Percentiles rank a stretch among this genome's conserved stretches.
Evolutionary conservation across 2,797 vertebrate genomes (phyloP).

Genomic region (Aplochiton taeniatus): DNA sequence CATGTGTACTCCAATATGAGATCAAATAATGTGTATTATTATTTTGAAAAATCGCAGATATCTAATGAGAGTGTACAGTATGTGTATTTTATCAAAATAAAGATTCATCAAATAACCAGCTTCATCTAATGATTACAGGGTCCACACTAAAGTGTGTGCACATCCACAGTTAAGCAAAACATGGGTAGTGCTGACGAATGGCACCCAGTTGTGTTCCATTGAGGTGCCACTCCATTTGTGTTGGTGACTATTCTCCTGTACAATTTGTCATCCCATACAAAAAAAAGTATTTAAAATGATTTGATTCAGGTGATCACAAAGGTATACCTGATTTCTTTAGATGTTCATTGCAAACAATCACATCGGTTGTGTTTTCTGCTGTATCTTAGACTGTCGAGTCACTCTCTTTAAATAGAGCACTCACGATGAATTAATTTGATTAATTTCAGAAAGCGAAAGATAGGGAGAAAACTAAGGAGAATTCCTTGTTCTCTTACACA

Average conservation of each 20-base stretch:
- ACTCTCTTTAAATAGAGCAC: constrained; percentile 28
- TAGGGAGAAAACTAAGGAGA: too few relatives aligned
- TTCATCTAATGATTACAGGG: too few relatives aligned
- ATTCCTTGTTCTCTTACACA: neutral
- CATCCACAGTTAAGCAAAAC: constrained; percentile 27
- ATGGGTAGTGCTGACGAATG: constrained; percentile 13
- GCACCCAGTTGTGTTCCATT: constrained; percentile 22
- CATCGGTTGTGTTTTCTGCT: constrained; percentile 11
- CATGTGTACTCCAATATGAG: too few relatives aligned
- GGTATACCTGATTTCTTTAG: constrained; percentile 14
- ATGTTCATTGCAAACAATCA: neutral
- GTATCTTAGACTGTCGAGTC: constrained; percentile 28
- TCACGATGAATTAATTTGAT: constrained; percentile 31
- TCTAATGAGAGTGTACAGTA: too few relatives aligned
- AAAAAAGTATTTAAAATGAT: neutral
- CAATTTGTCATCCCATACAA: constrained; percentile 20
- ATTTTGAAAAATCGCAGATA: too few relatives aligned
- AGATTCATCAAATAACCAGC: too few relatives aligned
- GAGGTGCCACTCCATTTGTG: constrained; percentile 19
- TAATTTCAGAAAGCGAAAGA: constrained; percentile 8
- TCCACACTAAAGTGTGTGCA: neutral
- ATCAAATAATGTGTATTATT: too few relatives aligned
- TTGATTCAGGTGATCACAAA: too few relatives aligned
- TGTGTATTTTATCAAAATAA: too few relatives aligned
- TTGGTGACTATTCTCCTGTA: constrained; percentile 8